phyloP scores from a whole-genome alignment of 2,797 vertebrate genomes.

The Gila robusta region DNA sequence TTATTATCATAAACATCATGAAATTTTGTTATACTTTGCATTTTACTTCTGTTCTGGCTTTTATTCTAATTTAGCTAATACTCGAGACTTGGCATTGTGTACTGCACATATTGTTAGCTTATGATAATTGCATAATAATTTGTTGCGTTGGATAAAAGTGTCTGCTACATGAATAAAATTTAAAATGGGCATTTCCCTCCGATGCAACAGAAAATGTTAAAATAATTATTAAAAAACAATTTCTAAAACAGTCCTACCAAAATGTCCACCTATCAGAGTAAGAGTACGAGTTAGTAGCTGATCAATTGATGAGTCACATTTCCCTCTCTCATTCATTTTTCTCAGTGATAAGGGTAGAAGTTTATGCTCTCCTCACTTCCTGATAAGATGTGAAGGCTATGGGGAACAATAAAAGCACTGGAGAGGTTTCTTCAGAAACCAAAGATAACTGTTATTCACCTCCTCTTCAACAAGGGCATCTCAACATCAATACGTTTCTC shows the following conservation, averaged over 20 bases:
- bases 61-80: neutral
- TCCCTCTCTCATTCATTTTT: constrained; percentile 3
- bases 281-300: neutral
- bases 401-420: constrained; percentile 55
- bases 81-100: neutral
- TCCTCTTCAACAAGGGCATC: constrained; percentile 55
- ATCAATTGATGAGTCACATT: constrained; percentile 26
- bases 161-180: neutral
- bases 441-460: constrained; percentile 59
- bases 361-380: constrained; percentile 40
- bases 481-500: constrained; percentile 53
- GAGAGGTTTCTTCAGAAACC: constrained; percentile 56
- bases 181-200: neutral
- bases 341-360: constrained; percentile 47
- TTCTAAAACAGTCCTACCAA: neutral
- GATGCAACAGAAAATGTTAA: neutral
- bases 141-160: neutral
- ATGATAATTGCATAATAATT: neutral
- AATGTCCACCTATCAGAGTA: neutral
- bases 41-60: neutral
- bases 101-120: neutral
- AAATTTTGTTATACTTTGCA: neutral
- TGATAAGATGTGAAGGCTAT: constrained; percentile 53
- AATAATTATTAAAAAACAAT: neutral
- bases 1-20: neutral